A percentile compares a stretch with the other conserved stretches of the same genome.
Conservation (phyloP, 1,140 invertebrate genomes). For the Brachionus angularis region DNA sequence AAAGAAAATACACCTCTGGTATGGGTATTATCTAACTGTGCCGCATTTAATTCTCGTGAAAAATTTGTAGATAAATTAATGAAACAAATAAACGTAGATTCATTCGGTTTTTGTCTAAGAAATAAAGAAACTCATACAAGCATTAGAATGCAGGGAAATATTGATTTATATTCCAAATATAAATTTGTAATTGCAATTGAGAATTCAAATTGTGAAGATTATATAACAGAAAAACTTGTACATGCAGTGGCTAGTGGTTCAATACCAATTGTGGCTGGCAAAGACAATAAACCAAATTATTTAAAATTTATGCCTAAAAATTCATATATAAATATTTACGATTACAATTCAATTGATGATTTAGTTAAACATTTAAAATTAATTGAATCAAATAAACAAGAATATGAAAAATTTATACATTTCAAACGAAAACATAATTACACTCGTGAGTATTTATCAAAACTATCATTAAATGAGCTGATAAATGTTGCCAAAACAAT, state of each 20-base stretch:
- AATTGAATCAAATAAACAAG: constrained; percentile 18
- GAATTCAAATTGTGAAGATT: constrained; percentile 79
- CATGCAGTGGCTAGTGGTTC: constrained; percentile 39
- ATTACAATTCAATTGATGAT: constrained; percentile 30
- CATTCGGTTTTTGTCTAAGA: constrained; percentile 31
- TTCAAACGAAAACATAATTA: constrained; percentile 20
- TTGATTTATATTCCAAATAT: constrained; percentile 59
- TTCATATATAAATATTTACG: constrained; percentile 43
- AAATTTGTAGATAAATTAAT: constrained; percentile 41
- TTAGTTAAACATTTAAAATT: constrained; percentile 29
- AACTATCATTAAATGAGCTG: constrained; percentile 1
- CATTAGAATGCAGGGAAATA: constrained; percentile 10
- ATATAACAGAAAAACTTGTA: constrained; percentile 77
- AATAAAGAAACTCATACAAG: constrained; percentile 47
- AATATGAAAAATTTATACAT: constrained; percentile 31
- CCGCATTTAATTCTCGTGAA: constrained; percentile 10
- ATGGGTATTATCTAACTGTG: constrained; percentile 28
- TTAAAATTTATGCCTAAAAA: constrained; percentile 17
- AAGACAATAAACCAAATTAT: constrained; percentile 34
- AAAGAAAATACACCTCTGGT: constrained; percentile 33
- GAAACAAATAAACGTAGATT: constrained; percentile 38
- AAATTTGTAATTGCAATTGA: constrained; percentile 81
- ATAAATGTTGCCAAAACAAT: background rate
- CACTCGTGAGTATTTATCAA: background rate
- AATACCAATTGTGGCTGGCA: constrained; percentile 39